phyloP scores from a whole-genome alignment of 2,888 invertebrate genomes.

The Carcina quercana region DNA sequence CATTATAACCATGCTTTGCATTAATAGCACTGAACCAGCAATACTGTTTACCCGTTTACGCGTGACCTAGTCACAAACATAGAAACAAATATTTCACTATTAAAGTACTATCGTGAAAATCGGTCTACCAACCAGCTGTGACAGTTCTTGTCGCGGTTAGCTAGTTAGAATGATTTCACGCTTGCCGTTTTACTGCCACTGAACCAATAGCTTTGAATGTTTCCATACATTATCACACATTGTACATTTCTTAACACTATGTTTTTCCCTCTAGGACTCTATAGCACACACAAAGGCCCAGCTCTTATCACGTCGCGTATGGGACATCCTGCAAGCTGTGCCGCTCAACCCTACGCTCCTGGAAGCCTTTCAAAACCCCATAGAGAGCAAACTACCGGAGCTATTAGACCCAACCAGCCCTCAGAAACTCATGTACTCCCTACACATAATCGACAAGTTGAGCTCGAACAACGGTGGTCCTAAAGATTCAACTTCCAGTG shows the following conservation, averaged over 20 bases:
- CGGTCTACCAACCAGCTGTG: too few species aligned
- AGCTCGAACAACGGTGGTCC: slow-evolving; percentile 45
- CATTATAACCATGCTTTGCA: too few species aligned
- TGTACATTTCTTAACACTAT: not conserved
- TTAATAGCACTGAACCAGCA: too few species aligned
- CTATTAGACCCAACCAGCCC: slow-evolving; percentile 91
- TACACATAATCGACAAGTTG: slow-evolving; percentile 85
- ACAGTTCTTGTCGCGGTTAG: too few species aligned
- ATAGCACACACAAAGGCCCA: slow-evolving; percentile 91
- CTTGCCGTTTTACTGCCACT: too few species aligned
- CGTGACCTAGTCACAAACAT: too few species aligned
- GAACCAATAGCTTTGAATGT: too few species aligned
- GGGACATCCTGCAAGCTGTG: slow-evolving; percentile 94
- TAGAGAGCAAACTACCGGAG: slow-evolving; percentile 79
- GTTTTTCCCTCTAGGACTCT: slow-evolving; percentile 63
- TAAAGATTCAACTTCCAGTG: slow-evolving; percentile 38
- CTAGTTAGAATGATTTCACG: too few species aligned
- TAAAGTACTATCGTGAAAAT: too few species aligned
- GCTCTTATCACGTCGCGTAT: slow-evolving; percentile 91
- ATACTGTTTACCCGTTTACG: too few species aligned
- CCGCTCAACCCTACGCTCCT: slow-evolving; percentile 92
- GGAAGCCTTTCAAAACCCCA: slow-evolving; percentile 87
- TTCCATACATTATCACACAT: too few species aligned
- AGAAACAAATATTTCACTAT: too few species aligned
- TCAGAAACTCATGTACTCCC: slow-evolving; percentile 95